Evolutionary conservation across 2,888 invertebrate species (phyloP).

Genomic region (Hemaris fuciformis): DNA sequence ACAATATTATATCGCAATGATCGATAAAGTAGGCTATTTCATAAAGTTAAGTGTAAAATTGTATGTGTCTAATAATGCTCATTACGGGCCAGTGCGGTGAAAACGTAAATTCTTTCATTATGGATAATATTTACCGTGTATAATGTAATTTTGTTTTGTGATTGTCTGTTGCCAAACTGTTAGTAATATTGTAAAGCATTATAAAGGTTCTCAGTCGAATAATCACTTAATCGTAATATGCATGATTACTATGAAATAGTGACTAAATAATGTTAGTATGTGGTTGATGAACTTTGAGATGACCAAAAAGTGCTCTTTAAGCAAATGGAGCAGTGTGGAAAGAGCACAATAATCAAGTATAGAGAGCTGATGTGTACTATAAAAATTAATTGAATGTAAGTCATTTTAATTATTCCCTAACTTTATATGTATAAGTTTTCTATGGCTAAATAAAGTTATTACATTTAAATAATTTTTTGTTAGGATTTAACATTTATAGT

Average conservation of each 20-base stretch:
- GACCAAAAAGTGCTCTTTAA: not conserved
- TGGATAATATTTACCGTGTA: not conserved
- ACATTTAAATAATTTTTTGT: too few relatives aligned
- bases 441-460: too few relatives aligned
- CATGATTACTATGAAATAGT: not conserved
- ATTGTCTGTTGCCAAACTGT: not conserved
- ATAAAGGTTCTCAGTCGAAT: not conserved
- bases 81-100: conserved; percentile 3
- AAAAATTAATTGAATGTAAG: not conserved
- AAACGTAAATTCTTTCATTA: conserved; percentile 4
- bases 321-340: not conserved
- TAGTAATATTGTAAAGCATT: not conserved
- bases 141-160: not conserved
- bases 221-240: not conserved
- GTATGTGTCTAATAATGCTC: not conserved
- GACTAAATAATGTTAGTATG: not conserved
- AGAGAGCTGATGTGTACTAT: not conserved
- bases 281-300: not conserved
- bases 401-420: too few relatives aligned
- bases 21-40: conserved; percentile 7
- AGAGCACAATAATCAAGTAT: too few relatives aligned
- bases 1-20: conserved; percentile 5
- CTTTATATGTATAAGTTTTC: too few relatives aligned
- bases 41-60: conserved; percentile 8
- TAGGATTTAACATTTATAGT: too few relatives aligned